Evolutionary conservation across 1,140 invertebrate genomes (phyloP).

Genomic region (Arctopsyche grandis): DNA sequence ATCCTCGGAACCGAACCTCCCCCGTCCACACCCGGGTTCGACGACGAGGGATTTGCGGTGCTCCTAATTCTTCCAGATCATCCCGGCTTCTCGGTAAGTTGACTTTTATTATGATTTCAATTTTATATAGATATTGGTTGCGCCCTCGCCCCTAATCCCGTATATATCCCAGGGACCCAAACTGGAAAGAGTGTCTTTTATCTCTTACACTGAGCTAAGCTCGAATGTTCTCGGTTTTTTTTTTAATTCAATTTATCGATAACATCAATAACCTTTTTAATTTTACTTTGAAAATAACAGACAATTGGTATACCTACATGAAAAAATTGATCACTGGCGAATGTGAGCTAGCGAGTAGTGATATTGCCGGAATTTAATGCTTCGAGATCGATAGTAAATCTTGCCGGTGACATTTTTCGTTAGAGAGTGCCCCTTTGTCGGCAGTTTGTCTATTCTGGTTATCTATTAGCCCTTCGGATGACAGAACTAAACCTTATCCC

Average conservation of each 20-base stretch:
- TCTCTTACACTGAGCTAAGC: too few relatives aligned
- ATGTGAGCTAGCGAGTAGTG: too few relatives aligned
- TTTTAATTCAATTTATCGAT: too few relatives aligned
- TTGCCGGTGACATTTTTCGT: slow-evolving; percentile 21
- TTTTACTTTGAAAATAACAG: too few relatives aligned
- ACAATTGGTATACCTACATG: too few relatives aligned
- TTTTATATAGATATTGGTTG: neutral
- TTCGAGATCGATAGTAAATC: slow-evolving; percentile 20
- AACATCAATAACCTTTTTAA: too few relatives aligned
- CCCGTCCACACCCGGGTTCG: too few relatives aligned
- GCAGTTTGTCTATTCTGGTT: slow-evolving; percentile 29
- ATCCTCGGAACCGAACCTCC: too few relatives aligned
- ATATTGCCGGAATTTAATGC: neutral
- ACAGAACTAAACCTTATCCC: neutral
- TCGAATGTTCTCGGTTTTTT: too few relatives aligned
- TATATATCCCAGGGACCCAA: too few relatives aligned
- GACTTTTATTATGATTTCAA: slow-evolving; percentile 11
- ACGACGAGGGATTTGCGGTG: neutral
- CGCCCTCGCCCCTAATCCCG: neutral
- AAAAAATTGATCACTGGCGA: too few relatives aligned
- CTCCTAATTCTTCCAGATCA: slow-evolving; percentile 7
- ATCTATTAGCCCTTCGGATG: slow-evolving; percentile 11
- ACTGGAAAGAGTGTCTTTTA: too few relatives aligned
- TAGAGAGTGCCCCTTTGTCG: slow-evolving; percentile 7
- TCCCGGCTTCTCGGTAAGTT: neutral